These are phyloP conservation scores for Colius striatus DNA, from an alignment of 2,113 vertebrate genomes.

Conservation along the genomic window DNA sequence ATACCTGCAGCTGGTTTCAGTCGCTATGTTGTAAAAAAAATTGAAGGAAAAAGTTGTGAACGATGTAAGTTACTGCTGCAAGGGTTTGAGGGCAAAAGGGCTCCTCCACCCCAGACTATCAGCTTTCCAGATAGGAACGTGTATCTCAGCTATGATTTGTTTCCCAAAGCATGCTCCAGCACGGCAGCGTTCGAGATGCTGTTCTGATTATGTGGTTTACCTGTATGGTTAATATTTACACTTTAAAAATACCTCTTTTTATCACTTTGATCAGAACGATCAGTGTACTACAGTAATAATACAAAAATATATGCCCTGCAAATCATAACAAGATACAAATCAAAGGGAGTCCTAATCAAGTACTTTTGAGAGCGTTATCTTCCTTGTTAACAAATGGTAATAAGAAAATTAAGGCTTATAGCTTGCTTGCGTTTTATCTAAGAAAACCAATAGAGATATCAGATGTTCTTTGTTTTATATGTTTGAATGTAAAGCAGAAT, in stretches of 20 bases:
- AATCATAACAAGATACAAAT: conserved; percentile 64
- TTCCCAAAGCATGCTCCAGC: not conserved
- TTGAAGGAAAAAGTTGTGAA: not conserved
- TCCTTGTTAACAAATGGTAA: conserved; percentile 72
- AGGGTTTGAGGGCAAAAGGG: not conserved
- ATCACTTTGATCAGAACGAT: conserved; percentile 31
- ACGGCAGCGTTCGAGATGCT: not conserved
- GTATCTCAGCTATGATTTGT: not conserved
- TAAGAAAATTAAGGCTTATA: conserved; percentile 73
- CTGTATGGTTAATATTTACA: conserved; percentile 29
- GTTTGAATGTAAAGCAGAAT: conserved; percentile 55
- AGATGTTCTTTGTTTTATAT: conserved; percentile 61
- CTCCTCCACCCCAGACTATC: not conserved
- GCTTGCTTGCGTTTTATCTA: conserved; percentile 67
- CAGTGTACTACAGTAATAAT: conserved; percentile 47
- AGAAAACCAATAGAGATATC: conserved; percentile 70
- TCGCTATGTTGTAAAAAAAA: not conserved
- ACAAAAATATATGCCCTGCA: conserved; percentile 51
- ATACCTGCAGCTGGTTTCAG: not conserved
- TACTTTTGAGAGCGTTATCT: conserved; percentile 71
- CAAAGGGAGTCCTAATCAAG: conserved; percentile 62
- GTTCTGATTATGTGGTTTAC: conserved; percentile 10
- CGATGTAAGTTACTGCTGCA: not conserved
- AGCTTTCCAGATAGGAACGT: not conserved
- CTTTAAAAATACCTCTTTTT: conserved; percentile 40